These are phyloP conservation scores for Buphagus erythrorhynchus DNA, from an alignment of 2,797 vertebrate species.

Conservation along the genomic window DNA sequence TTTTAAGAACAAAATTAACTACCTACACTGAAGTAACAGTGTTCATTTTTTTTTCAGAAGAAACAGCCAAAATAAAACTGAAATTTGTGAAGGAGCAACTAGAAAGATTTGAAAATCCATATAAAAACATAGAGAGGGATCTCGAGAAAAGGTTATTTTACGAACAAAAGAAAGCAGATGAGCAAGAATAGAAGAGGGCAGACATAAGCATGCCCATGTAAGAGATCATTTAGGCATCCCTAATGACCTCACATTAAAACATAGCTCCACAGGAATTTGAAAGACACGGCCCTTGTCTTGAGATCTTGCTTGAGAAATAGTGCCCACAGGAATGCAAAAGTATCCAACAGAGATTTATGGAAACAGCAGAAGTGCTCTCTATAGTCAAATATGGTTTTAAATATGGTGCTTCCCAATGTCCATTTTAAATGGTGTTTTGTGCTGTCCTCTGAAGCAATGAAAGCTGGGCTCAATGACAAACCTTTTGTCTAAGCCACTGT, in stretches of 20 bases:
- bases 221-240: background rate
- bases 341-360: background rate
- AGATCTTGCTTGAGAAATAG: background rate
- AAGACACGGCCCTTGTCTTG: background rate
- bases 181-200: background rate
- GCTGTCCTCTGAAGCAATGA: background rate
- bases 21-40: background rate
- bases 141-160: background rate
- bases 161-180: background rate
- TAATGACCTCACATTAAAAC: background rate
- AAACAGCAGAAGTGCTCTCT: background rate
- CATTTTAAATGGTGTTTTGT: background rate
- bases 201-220: background rate
- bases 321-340: background rate
- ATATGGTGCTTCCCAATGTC: background rate
- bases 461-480: background rate
- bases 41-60: background rate
- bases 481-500: background rate
- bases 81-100: background rate
- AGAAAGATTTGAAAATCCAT: background rate
- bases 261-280: background rate
- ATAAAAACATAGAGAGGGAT: background rate
- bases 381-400: background rate
- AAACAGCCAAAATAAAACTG: background rate
- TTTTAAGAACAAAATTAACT: background rate